phyloP scores from a whole-genome alignment of 23 tunicate genomes.

The Ascidia mentula region DNA sequence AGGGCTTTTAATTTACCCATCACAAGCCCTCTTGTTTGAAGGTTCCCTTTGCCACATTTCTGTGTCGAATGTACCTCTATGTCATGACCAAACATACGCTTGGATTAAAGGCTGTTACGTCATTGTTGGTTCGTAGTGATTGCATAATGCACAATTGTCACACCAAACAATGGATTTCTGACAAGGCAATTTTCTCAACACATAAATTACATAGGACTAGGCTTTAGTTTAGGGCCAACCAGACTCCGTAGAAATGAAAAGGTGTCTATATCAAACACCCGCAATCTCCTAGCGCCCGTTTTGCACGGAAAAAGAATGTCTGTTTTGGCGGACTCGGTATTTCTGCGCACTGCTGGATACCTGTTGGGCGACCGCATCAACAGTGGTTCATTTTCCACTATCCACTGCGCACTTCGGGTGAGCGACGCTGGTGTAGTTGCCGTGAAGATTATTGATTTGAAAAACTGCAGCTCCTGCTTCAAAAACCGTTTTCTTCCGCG shows the following conservation, averaged over 20 bases:
- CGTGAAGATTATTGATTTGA: slow-evolving; percentile 82
- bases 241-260: neutral
- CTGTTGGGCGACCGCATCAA: slow-evolving; percentile 77
- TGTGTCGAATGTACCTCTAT: neutral
- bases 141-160: no score
- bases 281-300: neutral
- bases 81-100: neutral
- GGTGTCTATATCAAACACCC: neutral
- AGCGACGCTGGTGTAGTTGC: slow-evolving; percentile 69
- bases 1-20: slow-evolving; percentile 79
- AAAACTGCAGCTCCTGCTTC: slow-evolving; percentile 49
- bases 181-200: no score
- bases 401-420: slow-evolving; percentile 66
- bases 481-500: slow-evolving; percentile 80
- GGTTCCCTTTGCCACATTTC: neutral
- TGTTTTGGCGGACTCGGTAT: slow-evolving; percentile 22
- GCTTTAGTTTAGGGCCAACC: no score
- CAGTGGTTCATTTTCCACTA: slow-evolving; percentile 80
- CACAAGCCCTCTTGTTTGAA: neutral
- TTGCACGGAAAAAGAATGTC: neutral
- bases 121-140: neutral
- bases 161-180: no score
- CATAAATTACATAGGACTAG: no score
- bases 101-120: neutral
- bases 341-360: slow-evolving; percentile 66